A percentile compares a stretch with the other conserved stretches of the same genome.
Conservation (phyloP, 2,797 vertebrate species). For the Epinephelus coioides region DNA sequence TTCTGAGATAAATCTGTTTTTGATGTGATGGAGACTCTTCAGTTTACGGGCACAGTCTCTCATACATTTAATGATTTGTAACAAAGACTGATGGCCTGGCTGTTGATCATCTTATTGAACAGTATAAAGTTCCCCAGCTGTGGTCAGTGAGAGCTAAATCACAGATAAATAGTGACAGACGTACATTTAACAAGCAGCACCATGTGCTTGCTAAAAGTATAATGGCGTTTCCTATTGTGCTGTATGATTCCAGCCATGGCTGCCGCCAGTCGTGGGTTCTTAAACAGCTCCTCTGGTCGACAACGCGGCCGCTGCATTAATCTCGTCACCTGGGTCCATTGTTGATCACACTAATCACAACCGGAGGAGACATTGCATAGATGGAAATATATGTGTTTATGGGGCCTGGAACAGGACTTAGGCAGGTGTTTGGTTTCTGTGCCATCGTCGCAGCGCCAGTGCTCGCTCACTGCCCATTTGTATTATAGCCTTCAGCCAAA, state of each 20-base stretch:
- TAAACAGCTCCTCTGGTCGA: slow-evolving; percentile 38
- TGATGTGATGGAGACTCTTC: slow-evolving; percentile 37
- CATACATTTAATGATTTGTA: background rate
- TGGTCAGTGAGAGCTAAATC: slow-evolving; percentile 38
- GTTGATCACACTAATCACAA: slow-evolving; percentile 79
- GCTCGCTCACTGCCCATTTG: slow-evolving; percentile 68
- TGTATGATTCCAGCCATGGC: slow-evolving; percentile 34
- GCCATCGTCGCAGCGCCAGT: slow-evolving; percentile 71
- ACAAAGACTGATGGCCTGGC: background rate
- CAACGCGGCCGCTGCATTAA: slow-evolving; percentile 39
- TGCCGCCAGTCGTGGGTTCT: slow-evolving; percentile 37
- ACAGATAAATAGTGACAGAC: slow-evolving; percentile 51
- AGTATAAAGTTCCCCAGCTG: slow-evolving; percentile 16
- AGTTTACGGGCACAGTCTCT: background rate
- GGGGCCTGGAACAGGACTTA: slow-evolving; percentile 75
- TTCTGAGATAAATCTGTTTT: slow-evolving; percentile 35
- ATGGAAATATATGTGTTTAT: slow-evolving; percentile 77
- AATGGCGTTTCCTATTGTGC: slow-evolving; percentile 42
- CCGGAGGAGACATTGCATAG: slow-evolving; percentile 66
- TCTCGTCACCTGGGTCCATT: slow-evolving; percentile 68
- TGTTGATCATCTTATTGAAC: slow-evolving; percentile 7
- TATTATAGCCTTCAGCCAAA: slow-evolving; percentile 79
- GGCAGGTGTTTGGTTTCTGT: slow-evolving; percentile 83
- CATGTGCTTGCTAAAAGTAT: slow-evolving; percentile 49
- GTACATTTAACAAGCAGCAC: slow-evolving; percentile 48